Base-by-base conservation (phyloP, 2,888 invertebrate species). In the Drosophila pullipes region DNA sequence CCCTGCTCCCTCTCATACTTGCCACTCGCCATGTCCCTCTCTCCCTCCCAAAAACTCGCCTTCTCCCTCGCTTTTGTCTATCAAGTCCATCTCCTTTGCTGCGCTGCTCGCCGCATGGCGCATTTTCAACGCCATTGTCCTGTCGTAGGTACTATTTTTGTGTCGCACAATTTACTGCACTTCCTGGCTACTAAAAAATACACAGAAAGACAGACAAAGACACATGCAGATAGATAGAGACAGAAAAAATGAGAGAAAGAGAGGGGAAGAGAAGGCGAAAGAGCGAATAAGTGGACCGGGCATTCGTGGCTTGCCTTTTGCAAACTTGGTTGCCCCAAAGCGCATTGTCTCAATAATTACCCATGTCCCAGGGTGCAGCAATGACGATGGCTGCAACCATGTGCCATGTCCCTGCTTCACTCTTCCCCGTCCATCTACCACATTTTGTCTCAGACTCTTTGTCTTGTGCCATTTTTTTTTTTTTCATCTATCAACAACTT, bases 101-200 rank as follows among this genome's bases (percentile, higher is more conserved):
- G 39, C 16, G 35, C 47, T 64, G 63, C 57, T 69, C 80, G 63
- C 87, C 80, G 85, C 84, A 84, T 86, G 89, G 84, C 73, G 80
- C 87, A 89, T 89, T 85, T 85, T 85, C 85, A 82, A 89, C 85
- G 84, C 87, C 80, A 88, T 87, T 87, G 86, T 87, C 80, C 88
- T 87, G 76, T 68, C 69, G 69, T 83, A 83, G 89, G 85, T 85
- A 85, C 81, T 85, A 87, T 87, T 87, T 87, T 87, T 87, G 86
- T 87, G 85, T 77, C 83, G 90, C 83, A 89, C 85, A 87, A 89
- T 87, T 87, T 89, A 87, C 85, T 89, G 88, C 88, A 83, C 86
- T 89, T 87, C 85, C 86, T 82, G 87, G 55, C 64, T 72, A 73
- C 71, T 63, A 72, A 68, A 72, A 85, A 67, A 66, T 60, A 82